Conservation (phyloP, 2,113 vertebrate species). For the Cyanoderma ruficeps region DNA sequence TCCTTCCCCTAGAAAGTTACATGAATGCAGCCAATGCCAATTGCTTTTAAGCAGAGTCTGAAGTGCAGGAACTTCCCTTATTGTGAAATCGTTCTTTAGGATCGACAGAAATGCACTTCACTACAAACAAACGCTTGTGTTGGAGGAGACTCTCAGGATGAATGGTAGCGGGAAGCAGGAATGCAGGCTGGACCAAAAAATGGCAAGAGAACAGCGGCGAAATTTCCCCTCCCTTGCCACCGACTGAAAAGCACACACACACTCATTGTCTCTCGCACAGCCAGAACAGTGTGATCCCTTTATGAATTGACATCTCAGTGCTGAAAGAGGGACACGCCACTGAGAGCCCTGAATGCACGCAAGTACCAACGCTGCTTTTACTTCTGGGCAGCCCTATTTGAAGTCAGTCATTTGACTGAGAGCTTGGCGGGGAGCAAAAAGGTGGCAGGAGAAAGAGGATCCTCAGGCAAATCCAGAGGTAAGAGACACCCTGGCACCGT, state of each 20-base stretch:
- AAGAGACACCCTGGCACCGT: not conserved
- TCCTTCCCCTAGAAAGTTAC: not conserved
- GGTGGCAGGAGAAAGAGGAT: constrained; percentile 10
- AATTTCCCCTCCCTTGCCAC: constrained; percentile 38
- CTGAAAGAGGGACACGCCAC: constrained; percentile 32
- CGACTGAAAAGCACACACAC: constrained; percentile 34
- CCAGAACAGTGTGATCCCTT: constrained; percentile 50
- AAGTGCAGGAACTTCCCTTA: constrained; percentile 54
- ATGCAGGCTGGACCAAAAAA: constrained; percentile 36
- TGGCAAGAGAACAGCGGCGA: not conserved
- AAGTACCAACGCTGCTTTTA: not conserved
- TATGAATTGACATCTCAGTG: constrained; percentile 52
- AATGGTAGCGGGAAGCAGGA: constrained; percentile 23
- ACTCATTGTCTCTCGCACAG: constrained; percentile 15
- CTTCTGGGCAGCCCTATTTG: constrained; percentile 39
- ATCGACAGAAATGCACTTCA: constrained; percentile 9
- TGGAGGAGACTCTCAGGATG: constrained; percentile 33
- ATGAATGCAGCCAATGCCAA: not conserved
- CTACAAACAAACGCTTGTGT: constrained; percentile 34
- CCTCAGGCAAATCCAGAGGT: not conserved
- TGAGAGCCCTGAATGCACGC: constrained; percentile 7
- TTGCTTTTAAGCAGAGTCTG: not conserved
- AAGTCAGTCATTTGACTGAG: constrained; percentile 12
- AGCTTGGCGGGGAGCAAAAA: not conserved
- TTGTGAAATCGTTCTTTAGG: constrained; percentile 9